Evolutionary conservation across 2,888 invertebrate species (phyloP).

Genomic region (Leptopilina syphax): DNA sequence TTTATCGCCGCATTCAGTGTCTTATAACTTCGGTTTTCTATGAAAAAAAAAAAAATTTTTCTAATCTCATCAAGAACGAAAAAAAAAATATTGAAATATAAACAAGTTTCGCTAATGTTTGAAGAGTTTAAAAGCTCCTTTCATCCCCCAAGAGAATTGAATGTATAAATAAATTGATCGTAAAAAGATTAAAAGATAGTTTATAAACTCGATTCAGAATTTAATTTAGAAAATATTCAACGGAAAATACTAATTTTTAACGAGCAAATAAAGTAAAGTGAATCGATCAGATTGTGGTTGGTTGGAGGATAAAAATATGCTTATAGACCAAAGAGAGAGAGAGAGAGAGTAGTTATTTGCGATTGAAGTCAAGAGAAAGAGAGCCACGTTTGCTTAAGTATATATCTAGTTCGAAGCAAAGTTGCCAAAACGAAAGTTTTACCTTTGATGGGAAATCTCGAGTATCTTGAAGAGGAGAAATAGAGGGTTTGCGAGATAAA

Average conservation of each 20-base stretch:
- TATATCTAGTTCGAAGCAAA: constrained; percentile 9
- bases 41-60: too few species aligned
- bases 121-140: too few species aligned
- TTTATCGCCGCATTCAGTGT: too few species aligned
- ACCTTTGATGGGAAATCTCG: constrained; percentile 28
- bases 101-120: too few species aligned
- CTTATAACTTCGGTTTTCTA: too few species aligned
- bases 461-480: constrained; percentile 12
- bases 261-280: constrained; percentile 18
- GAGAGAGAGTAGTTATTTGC: constrained; percentile 16
- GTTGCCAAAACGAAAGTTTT: constrained; percentile 28
- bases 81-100: too few species aligned
- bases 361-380: constrained; percentile 25
- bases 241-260: constrained; percentile 21
- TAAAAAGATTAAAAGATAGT: too few species aligned
- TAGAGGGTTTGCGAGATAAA: constrained; percentile 46
- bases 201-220: not conserved
- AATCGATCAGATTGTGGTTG: constrained; percentile 4
- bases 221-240: constrained; percentile 16
- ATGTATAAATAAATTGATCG: too few species aligned
- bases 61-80: too few species aligned
- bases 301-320: constrained; percentile 1
- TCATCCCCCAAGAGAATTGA: too few species aligned
- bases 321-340: not conserved
- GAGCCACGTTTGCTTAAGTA: constrained; percentile 31